These are phyloP conservation scores for Tachina fera DNA, from an alignment of 2,888 invertebrate genomes.

Conservation along the genomic window DNA sequence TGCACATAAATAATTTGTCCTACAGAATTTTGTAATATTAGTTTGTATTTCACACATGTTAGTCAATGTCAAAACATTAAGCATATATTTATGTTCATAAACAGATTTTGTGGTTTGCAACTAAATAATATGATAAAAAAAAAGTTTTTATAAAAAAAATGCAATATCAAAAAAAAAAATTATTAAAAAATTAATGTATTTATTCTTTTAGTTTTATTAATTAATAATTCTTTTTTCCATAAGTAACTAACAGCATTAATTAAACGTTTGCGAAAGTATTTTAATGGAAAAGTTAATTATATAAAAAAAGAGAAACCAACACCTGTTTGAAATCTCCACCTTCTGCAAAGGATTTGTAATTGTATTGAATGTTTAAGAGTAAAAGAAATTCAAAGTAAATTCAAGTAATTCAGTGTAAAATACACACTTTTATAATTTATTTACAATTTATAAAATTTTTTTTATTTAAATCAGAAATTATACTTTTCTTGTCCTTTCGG, in stretches of 20 bases:
- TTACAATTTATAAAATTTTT: too few species aligned
- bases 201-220: not conserved
- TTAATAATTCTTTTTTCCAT: slow-evolving; percentile 17
- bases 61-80: too few species aligned
- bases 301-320: slow-evolving; percentile 34
- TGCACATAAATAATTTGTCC: too few species aligned
- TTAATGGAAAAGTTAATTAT: slow-evolving; percentile 26
- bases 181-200: too few species aligned
- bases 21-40: too few species aligned
- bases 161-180: not conserved
- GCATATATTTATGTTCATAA: slow-evolving; percentile 74
- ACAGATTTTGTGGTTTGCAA: slow-evolving; percentile 81
- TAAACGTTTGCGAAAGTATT: slow-evolving; percentile 18
- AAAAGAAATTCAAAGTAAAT: not conserved
- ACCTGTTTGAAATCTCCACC: slow-evolving; percentile 53
- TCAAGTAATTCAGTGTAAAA: too few species aligned
- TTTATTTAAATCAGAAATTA: too few species aligned
- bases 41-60: too few species aligned
- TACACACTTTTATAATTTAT: too few species aligned
- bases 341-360: not conserved
- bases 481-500: too few species aligned
- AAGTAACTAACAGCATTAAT: slow-evolving; percentile 41
- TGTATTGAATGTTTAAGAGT: not conserved
- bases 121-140: slow-evolving; percentile 75
- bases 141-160: not conserved